phyloP scores from a whole-genome alignment of 2,797 vertebrate species.

The Lutjanus campechanus region DNA sequence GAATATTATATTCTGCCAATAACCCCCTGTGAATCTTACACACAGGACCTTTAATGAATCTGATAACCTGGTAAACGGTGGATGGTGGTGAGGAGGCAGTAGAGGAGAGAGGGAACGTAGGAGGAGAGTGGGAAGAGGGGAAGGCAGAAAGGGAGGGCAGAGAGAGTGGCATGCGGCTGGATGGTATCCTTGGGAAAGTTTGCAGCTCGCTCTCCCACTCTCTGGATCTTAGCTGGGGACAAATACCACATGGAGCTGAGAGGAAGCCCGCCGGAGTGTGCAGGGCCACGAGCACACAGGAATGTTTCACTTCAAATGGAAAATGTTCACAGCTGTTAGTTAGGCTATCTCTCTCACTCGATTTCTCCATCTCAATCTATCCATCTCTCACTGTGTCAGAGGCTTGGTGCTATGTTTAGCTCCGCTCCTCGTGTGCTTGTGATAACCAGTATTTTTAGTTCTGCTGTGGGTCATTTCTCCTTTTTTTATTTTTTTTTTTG shows the following conservation, averaged over 20 bases:
- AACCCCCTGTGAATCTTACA: no score
- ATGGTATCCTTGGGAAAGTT: conserved; percentile 90
- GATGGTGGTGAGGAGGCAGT: conserved; percentile 33
- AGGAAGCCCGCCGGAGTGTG: conserved; percentile 83
- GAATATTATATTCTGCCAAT: no score
- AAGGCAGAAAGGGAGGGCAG: conserved; percentile 58
- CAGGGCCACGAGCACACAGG: conserved; percentile 80
- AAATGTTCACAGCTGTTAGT: conserved; percentile 85
- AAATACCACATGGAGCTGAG: conserved; percentile 89
- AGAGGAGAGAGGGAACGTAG: conserved; percentile 37
- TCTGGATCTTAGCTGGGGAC: conserved; percentile 87
- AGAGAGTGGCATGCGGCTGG: conserved; percentile 80
- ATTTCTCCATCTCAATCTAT: conserved; percentile 65
- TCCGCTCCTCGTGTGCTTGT: conserved; percentile 51
- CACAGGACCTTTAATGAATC: conserved; percentile 13
- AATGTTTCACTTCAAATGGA: conserved; percentile 88
- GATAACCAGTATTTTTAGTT: conserved; percentile 64
- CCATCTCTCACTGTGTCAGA: conserved; percentile 60
- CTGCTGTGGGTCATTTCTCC: conserved; percentile 7
- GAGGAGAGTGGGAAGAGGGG: conserved; percentile 46
- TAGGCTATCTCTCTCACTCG: conserved; percentile 72
- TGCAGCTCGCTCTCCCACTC: conserved; percentile 84
- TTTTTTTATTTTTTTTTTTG: no score
- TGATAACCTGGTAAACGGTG: conserved; percentile 26
- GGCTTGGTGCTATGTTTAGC: conserved; percentile 52